A percentile compares a stretch with the other conserved stretches of the same genome.
These are phyloP conservation scores for Corella eumyota DNA, from an alignment of 23 tunicate genomes.

Conservation along the genomic window DNA sequence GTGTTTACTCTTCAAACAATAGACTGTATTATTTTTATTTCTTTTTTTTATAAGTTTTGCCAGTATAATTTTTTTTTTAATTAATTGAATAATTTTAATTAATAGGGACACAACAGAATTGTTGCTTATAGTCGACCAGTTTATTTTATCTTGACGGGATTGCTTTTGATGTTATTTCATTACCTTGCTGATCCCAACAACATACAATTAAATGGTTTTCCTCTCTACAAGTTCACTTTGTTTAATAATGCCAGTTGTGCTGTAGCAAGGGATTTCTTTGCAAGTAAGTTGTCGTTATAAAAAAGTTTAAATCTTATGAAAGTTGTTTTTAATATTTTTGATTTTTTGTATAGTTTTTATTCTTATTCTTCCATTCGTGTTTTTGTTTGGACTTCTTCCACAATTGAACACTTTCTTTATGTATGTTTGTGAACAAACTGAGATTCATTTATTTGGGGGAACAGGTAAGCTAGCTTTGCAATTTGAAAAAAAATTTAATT, in stretches of 20 bases:
- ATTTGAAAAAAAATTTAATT: too few relatives aligned
- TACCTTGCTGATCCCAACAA: conserved; percentile 18
- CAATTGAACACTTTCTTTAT: conserved; percentile 59
- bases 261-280: conserved; percentile 37
- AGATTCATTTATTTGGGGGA: conserved; percentile 79
- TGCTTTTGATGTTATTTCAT: conserved; percentile 40
- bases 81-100: too few relatives aligned
- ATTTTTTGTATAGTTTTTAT: conserved; percentile 49
- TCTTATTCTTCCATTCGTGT: conserved; percentile 35
- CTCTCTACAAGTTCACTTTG: conserved; percentile 4
- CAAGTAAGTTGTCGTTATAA: conserved; percentile 18
- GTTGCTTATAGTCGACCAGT: conserved; percentile 82
- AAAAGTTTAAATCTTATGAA: neutral
- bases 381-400: conserved; percentile 55
- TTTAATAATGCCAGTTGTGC: conserved; percentile 11
- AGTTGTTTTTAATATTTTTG: neutral
- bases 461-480: conserved; percentile 23
- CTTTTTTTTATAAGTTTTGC: neutral
- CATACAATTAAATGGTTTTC: conserved; percentile 18
- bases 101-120: conserved; percentile 66
- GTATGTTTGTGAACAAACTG: conserved; percentile 51
- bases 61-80: neutral
- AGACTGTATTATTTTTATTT: neutral
- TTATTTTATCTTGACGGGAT: conserved; percentile 34
- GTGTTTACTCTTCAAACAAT: too few relatives aligned